Conservation (phyloP, 1,140 invertebrate species). For the Heliconius congener region DNA sequence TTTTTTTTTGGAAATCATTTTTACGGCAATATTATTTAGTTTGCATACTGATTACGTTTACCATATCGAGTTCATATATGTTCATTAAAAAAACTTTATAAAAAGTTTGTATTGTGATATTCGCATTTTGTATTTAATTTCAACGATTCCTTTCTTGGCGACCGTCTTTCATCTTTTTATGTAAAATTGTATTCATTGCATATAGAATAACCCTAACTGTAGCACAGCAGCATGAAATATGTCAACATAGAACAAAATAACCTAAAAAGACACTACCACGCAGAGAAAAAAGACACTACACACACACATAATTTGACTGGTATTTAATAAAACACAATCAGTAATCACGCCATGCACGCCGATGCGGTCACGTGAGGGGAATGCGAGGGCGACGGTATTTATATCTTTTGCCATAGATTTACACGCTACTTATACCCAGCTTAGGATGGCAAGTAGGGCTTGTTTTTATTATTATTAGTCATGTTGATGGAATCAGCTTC, state of each 20-base stretch:
- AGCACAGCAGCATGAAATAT: background rate
- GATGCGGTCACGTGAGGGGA: constrained; percentile 38
- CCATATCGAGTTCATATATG: too few relatives aligned
- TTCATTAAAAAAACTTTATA: too few relatives aligned
- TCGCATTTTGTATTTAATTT: too few relatives aligned
- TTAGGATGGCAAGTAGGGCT: background rate
- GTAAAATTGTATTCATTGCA: too few relatives aligned
- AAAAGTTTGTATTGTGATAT: too few relatives aligned
- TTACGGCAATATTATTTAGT: too few relatives aligned
- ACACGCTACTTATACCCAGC: background rate
- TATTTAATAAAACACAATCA: constrained; percentile 15
- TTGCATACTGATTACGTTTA: too few relatives aligned
- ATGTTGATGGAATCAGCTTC: too few relatives aligned
- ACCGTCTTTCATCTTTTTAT: too few relatives aligned
- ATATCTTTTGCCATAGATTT: constrained; percentile 39
- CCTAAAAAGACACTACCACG: background rate
- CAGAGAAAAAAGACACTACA: background rate
- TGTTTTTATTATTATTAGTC: background rate
- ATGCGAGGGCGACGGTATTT: constrained; percentile 48
- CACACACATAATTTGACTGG: background rate
- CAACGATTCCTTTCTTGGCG: too few relatives aligned
- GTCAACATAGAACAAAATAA: background rate
- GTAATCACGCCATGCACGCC: constrained; percentile 16
- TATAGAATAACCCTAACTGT: too few relatives aligned
- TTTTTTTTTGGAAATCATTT: too few relatives aligned